Evolutionary conservation across 2,113 vertebrate species (phyloP).

Genomic region (Hippocampus abdominalis): DNA sequence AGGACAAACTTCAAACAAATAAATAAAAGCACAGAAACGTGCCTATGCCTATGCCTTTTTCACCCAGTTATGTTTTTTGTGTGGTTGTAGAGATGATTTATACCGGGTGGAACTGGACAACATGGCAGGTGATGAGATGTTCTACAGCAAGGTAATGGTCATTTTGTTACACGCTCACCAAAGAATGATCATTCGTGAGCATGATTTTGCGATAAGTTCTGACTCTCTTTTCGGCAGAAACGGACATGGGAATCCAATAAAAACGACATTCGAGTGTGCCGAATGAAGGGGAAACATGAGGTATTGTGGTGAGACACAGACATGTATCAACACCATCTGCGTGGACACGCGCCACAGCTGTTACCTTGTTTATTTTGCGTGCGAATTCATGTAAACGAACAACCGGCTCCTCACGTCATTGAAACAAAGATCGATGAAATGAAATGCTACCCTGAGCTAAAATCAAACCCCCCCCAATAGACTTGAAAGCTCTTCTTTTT

Average conservation of each 20-base stretch:
- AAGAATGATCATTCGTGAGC: slow-evolving; percentile 1
- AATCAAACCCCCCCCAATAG: slow-evolving; percentile 2
- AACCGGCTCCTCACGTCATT: slow-evolving; percentile 47
- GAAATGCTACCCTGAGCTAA: slow-evolving; percentile 17
- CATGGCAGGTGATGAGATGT: slow-evolving; percentile 75
- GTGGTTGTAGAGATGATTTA: slow-evolving; percentile 79
- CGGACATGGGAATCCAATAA: slow-evolving; percentile 93
- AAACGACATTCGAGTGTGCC: slow-evolving; percentile 90
- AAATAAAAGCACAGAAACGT: background rate
- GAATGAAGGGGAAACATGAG: slow-evolving; percentile 97
- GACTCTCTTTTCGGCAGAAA: slow-evolving; percentile 72
- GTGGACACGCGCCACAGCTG: slow-evolving; percentile 49
- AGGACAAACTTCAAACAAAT: background rate
- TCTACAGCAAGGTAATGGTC: slow-evolving; percentile 82
- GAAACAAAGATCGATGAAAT: slow-evolving; percentile 23
- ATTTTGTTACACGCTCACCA: background rate
- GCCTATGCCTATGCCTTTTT: background rate
- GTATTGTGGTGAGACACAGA: slow-evolving; percentile 56
- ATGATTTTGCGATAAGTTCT: background rate
- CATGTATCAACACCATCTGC: slow-evolving; percentile 23
- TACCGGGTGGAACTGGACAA: slow-evolving; percentile 88
- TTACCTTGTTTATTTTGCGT: slow-evolving; percentile 25
- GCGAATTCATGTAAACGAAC: slow-evolving; percentile 47
- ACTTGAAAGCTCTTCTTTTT: slow-evolving; percentile 8
- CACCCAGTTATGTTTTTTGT: slow-evolving; percentile 13